A percentile compares a stretch with the other conserved stretches of the same genome.
Evolutionary conservation across 2,113 vertebrate genomes (phyloP).

Genomic region (Mesoclemmys tuberculata): DNA sequence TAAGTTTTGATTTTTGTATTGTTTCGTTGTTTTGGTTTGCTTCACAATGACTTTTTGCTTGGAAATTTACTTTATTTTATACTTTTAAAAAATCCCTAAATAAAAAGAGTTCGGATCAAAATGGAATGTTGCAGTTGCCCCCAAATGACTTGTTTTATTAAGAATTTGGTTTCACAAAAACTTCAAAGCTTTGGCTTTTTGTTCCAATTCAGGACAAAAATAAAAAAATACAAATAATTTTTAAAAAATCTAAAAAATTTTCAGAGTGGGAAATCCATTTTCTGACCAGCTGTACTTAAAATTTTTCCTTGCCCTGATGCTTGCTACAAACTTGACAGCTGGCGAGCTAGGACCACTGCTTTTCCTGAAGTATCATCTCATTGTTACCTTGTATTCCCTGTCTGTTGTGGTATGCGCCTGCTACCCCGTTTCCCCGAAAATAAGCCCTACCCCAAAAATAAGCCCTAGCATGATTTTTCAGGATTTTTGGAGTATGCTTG

Average conservation of each 20-base stretch:
- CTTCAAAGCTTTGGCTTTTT: not conserved
- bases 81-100: not conserved
- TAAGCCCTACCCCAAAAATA: too few species aligned
- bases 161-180: not conserved
- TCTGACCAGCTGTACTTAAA: not conserved
- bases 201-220: not conserved
- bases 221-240: not conserved
- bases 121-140: not conserved
- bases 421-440: too few species aligned
- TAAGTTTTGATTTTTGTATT: too few species aligned
- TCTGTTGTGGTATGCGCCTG: not conserved
- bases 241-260: not conserved
- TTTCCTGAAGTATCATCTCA: not conserved
- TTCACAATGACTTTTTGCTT: not conserved
- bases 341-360: not conserved
- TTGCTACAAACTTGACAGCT: not conserved
- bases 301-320: not conserved
- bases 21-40: too few species aligned
- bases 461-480: too few species aligned
- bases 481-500: too few species aligned
- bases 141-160: not conserved
- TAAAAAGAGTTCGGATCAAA: not conserved
- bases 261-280: not conserved
- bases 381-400: not conserved
- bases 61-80: not conserved